A percentile compares a stretch with the other conserved stretches of the same genome.
phyloP scores from a whole-genome alignment of 2,797 vertebrate species.

The Tokudaia tokunoshimensis region DNA sequence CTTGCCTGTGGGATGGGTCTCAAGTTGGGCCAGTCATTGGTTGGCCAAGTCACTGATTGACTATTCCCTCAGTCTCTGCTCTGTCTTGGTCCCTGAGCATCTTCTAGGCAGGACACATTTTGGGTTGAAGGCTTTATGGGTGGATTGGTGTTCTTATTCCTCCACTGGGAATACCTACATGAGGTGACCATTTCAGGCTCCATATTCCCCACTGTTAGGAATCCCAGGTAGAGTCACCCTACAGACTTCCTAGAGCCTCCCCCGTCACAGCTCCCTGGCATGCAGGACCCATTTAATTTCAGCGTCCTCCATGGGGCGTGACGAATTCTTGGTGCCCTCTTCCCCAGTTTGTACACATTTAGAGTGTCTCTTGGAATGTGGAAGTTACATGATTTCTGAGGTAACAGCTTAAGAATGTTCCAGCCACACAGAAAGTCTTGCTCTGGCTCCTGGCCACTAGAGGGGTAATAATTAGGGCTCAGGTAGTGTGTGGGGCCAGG shows the following conservation, averaged over 20 bases:
- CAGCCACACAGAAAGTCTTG: neutral
- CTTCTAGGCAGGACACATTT: neutral
- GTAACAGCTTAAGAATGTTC: neutral
- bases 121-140: neutral
- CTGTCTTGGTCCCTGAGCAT: neutral
- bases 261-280: neutral
- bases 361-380: neutral
- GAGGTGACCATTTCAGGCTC: neutral
- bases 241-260: neutral
- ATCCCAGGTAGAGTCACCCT: neutral
- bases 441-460: neutral
- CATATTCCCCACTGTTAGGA: neutral
- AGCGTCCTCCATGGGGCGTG: neutral
- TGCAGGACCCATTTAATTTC: neutral
- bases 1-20: neutral
- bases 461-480: neutral
- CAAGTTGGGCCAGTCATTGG: neutral
- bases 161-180: neutral
- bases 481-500: neutral
- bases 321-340: neutral
- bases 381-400: neutral
- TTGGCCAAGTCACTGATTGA: neutral
- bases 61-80: neutral
- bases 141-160: neutral
- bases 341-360: rapidly evolving